phyloP scores from a whole-genome alignment of 2,113 vertebrate genomes.

The Chroicocephalus ridibundus region DNA sequence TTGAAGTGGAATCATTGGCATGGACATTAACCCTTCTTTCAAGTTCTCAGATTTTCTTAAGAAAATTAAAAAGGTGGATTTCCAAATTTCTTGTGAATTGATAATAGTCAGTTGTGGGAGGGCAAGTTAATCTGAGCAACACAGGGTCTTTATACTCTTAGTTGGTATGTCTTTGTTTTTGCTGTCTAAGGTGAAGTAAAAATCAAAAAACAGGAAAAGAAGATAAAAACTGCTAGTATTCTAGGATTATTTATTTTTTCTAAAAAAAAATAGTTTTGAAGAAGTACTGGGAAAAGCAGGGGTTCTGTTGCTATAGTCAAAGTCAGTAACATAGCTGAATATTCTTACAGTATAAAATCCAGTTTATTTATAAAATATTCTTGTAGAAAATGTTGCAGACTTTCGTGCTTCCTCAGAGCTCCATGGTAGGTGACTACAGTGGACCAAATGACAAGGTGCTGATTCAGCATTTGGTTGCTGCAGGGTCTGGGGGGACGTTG shows the following conservation, averaged over 20 bases:
- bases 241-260: not conserved
- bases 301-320: not conserved
- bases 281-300: not conserved
- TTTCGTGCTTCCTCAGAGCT: not conserved
- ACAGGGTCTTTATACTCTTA: not conserved
- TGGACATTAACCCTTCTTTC: not conserved
- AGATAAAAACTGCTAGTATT: not conserved
- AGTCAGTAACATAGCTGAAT: not conserved
- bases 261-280: not conserved
- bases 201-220: not conserved
- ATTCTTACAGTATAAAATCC: not conserved
- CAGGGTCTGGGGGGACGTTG: too few species aligned
- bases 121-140: not conserved
- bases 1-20: not conserved
- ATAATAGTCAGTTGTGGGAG: not conserved
- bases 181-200: not conserved
- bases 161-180: not conserved
- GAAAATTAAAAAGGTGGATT: not conserved
- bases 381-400: not conserved
- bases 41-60: not conserved
- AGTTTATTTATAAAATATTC: not conserved
- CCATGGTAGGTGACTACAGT: not conserved
- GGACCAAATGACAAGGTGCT: not conserved
- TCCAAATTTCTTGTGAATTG: not conserved
- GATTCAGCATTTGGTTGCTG: not conserved